These are phyloP conservation scores for Babylonia areolata DNA, from an alignment of 1,140 invertebrate genomes.

Conservation along the genomic window DNA sequence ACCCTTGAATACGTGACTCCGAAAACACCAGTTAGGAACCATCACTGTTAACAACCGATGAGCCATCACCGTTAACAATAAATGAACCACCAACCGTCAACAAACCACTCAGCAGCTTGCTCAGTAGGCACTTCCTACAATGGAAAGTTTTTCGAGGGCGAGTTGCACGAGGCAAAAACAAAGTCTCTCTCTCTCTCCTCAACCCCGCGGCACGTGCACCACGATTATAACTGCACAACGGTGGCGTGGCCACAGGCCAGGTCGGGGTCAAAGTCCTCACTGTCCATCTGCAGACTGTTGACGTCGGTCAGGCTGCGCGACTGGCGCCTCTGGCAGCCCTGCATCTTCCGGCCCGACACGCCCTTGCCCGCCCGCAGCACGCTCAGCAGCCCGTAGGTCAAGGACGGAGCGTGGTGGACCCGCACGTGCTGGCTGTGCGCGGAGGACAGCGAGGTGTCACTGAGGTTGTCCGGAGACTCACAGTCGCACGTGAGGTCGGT, in stretches of 20 bases:
- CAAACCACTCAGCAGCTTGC: neutral
- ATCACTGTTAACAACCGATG: no score
- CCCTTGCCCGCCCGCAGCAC: slow-evolving; percentile 4
- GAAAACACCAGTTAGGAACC: no score
- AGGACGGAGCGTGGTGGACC: slow-evolving; percentile 35
- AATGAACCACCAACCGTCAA: neutral
- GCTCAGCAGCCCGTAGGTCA: slow-evolving; percentile 33
- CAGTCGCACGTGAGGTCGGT: slow-evolving; percentile 35
- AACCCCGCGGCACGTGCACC: neutral
- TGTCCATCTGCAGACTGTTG: neutral
- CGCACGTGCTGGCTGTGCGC: neutral
- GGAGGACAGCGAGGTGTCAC: slow-evolving; percentile 20
- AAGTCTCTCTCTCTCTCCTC: neutral
- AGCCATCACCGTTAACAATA: no score
- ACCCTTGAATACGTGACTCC: no score
- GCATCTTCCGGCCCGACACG: neutral
- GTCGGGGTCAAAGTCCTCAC: neutral
- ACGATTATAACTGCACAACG: neutral
- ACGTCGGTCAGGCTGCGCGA: slow-evolving; percentile 33
- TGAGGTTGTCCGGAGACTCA: slow-evolving; percentile 32
- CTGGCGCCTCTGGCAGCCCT: slow-evolving; percentile 16
- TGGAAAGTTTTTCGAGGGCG: neutral
- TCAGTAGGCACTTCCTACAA: neutral
- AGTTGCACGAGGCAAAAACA: no score
- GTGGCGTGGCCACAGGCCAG: neutral